Conservation (phyloP, 2,888 invertebrate species). For the Galeruca laticollis region DNA sequence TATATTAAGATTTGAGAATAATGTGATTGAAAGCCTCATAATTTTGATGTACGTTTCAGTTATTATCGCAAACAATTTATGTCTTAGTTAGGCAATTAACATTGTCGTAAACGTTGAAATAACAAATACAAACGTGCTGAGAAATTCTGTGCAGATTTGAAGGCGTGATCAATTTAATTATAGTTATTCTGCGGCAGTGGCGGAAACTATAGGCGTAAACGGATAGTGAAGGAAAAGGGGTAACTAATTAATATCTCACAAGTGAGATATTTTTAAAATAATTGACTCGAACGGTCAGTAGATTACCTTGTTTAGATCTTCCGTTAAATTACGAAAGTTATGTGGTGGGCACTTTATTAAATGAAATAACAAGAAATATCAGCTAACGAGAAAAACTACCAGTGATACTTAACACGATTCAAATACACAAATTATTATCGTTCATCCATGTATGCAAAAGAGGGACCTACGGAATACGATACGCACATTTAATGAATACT, state of each 20-base stretch:
- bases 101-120: conserved; percentile 9
- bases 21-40: background rate
- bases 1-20: background rate
- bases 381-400: too few relatives aligned
- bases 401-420: too few relatives aligned
- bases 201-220: background rate
- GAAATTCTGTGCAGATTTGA: conserved; percentile 20
- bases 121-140: conserved; percentile 17
- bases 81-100: conserved; percentile 3
- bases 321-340: too few relatives aligned
- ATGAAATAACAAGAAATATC: too few relatives aligned
- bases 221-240: background rate
- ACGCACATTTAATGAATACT: too few relatives aligned
- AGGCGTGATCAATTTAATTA: conserved; percentile 35
- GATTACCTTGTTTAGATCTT: too few relatives aligned
- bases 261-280: background rate
- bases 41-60: conserved; percentile 3
- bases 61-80: background rate
- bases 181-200: background rate
- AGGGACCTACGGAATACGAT: too few relatives aligned
- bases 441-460: too few relatives aligned
- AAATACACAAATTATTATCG: too few relatives aligned
- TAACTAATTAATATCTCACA: background rate
- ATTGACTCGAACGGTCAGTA: too few relatives aligned
- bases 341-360: too few relatives aligned